phyloP scores from a whole-genome alignment of 2,797 vertebrate genomes.

The Luscinia megarhynchos region DNA sequence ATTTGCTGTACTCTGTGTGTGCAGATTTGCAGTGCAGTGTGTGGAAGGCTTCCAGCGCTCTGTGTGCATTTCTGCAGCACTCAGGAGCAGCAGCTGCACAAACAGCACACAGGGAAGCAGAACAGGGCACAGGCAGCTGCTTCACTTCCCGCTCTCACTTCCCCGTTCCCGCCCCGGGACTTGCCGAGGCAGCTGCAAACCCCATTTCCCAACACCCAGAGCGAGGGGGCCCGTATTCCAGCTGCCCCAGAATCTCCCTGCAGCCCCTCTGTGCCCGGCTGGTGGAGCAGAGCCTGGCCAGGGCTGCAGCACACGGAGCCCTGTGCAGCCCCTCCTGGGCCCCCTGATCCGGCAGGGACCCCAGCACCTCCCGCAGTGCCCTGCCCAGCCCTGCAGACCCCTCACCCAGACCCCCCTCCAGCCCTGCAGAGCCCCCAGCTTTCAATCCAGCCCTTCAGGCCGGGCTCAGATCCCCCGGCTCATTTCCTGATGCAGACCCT shows the following conservation, averaged over 20 bases:
- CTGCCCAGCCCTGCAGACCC: fast-evolving
- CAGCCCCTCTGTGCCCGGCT: not conserved
- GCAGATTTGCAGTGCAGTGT: no score
- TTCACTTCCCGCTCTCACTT: slow-evolving; percentile 42
- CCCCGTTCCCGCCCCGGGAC: not conserved
- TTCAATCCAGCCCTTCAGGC: not conserved
- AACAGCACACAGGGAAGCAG: not conserved
- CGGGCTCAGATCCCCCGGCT: not conserved
- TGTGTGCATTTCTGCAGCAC: not conserved
- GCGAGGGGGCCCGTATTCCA: fast-evolving
- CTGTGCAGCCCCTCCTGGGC: not conserved
- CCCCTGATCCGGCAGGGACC: not conserved
- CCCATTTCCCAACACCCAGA: not conserved
- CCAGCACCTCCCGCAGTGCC: not conserved
- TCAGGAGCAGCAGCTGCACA: not conserved
- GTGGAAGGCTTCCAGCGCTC: no score
- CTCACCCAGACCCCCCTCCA: not conserved
- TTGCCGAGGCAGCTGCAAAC: not conserved
- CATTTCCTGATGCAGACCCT: fast-evolving
- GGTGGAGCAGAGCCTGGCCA: no score
- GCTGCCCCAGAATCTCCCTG: not conserved
- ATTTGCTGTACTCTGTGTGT: no score
- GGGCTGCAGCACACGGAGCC: no score
- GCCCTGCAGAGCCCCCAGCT: fast-evolving
- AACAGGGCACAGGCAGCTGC: not conserved